Evolutionary conservation across 2,113 vertebrate species (phyloP).

Genomic region (Mus musculus): GRCm39 chr5:57753001-57753500

Average conservation of each 20-base stretch:
- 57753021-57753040: neutral
- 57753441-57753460: neutral
- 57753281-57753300: neutral
- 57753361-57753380: neutral
- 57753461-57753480: slow-evolving; percentile 52
- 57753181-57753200: no score
- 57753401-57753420: neutral
- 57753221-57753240: no score
- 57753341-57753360: neutral
- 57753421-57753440: slow-evolving; percentile 48
- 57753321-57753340: neutral
- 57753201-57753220: neutral
- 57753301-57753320: neutral
- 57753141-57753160: neutral
- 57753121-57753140: neutral
- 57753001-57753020: neutral
- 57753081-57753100: neutral
- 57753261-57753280: neutral
- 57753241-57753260: neutral
- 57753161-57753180: neutral
- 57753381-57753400: neutral
- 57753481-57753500: slow-evolving; percentile 34
- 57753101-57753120: neutral
- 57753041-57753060: neutral
- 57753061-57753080: neutral